phyloP scores from a whole-genome alignment of 2,113 vertebrate genomes.

The Mohoua ochrocephala region DNA sequence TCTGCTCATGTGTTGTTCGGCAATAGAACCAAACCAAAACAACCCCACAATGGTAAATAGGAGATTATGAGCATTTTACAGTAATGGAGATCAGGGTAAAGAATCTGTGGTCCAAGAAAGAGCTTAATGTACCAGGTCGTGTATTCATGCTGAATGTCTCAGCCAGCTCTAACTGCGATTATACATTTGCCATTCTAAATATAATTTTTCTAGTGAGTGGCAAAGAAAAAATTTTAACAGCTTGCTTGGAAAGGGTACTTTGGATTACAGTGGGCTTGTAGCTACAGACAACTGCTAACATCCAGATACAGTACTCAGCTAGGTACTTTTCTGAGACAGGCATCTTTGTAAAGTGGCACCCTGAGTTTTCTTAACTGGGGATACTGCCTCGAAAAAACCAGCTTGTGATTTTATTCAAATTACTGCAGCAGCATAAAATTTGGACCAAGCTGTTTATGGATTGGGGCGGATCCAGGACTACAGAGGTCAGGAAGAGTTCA shows the following conservation, averaged over 20 bases:
- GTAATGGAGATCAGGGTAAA: not conserved
- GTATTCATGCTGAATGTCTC: not conserved
- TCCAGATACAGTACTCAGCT: not conserved
- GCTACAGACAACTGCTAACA: not conserved
- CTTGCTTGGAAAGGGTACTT: not conserved
- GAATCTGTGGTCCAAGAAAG: not conserved
- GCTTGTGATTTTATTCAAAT: slow-evolving; percentile 52
- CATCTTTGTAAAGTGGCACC: slow-evolving; percentile 1
- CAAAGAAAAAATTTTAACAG: not conserved
- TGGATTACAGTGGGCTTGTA: not conserved
- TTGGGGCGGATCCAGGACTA: slow-evolving; percentile 57
- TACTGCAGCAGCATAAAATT: slow-evolving; percentile 55
- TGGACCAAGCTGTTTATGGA: slow-evolving; percentile 45
- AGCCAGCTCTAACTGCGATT: not conserved
- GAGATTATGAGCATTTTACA: not conserved
- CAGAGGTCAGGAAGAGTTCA: slow-evolving; percentile 71
- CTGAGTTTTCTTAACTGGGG: slow-evolving; percentile 12
- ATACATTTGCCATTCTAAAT: not conserved
- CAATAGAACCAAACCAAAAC: not conserved
- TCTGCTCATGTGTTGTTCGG: not conserved
- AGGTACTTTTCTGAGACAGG: not conserved
- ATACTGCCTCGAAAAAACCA: slow-evolving; percentile 23
- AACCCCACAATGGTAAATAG: not conserved
- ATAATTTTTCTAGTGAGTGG: not conserved
- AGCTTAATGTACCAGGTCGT: not conserved